These are phyloP conservation scores for Cydia fagiglandana DNA, from an alignment of 1,140 invertebrate genomes.

Conservation along the genomic window DNA sequence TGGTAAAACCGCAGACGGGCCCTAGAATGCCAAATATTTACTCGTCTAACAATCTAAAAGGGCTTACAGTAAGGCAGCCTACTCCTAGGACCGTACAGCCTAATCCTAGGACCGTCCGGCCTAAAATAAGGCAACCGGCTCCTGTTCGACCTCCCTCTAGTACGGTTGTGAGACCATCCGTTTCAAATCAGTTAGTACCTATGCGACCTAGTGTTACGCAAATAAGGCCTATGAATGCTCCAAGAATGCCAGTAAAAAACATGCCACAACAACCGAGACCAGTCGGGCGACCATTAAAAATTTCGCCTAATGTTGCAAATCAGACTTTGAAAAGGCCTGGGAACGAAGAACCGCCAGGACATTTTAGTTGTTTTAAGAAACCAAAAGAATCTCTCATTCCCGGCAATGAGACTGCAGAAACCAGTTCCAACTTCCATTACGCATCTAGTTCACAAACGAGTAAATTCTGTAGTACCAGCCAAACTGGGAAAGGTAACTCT, in stretches of 20 bases:
- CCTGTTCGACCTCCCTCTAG: slow-evolving; percentile 37
- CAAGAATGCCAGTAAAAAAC: slow-evolving; percentile 49
- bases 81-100: slow-evolving; percentile 42
- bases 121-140: slow-evolving; percentile 51
- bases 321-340: slow-evolving; percentile 48
- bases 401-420: slow-evolving; percentile 40
- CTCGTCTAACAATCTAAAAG: slow-evolving; percentile 47
- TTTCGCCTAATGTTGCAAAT: slow-evolving; percentile 51
- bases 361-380: slow-evolving; percentile 69
- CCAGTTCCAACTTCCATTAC: slow-evolving; percentile 47
- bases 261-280: slow-evolving; percentile 43
- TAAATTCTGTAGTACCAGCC: slow-evolving; percentile 56
- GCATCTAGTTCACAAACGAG: slow-evolving; percentile 50
- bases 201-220: slow-evolving; percentile 46
- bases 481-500: slow-evolving; percentile 56
- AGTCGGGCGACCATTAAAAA: slow-evolving; percentile 55
- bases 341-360: slow-evolving; percentile 49
- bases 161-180: slow-evolving; percentile 38
- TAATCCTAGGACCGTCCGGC: slow-evolving; percentile 42
- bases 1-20: slow-evolving; percentile 47
- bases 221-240: slow-evolving; percentile 39
- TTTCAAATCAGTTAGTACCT: slow-evolving; percentile 55
- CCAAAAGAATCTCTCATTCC: slow-evolving; percentile 59
- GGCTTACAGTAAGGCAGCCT: slow-evolving; percentile 49
- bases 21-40: slow-evolving; percentile 41